phyloP scores from a whole-genome alignment of 2,113 vertebrate species.

The Rhinolophus ferrumequinum region DNA sequence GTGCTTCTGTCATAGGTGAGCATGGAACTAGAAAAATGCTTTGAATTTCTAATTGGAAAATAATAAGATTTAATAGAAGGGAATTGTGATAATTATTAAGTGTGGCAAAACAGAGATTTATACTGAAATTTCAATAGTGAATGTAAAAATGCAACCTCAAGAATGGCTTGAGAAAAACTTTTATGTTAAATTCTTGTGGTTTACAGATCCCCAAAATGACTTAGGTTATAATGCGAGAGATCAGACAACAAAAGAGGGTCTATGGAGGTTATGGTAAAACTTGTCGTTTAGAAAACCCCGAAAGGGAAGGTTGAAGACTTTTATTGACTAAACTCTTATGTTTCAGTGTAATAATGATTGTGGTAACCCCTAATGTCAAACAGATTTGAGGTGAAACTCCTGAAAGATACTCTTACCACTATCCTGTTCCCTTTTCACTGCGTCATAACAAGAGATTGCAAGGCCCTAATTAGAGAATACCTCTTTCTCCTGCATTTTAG shows the following conservation, averaged over 20 bases:
- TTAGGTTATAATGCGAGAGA: not conserved
- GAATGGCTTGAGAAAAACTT: not conserved
- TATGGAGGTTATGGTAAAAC: not conserved
- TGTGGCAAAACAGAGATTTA: not conserved
- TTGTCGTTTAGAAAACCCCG: not conserved
- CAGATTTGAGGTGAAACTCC: not conserved
- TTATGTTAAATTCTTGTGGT: not conserved
- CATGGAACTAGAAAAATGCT: constrained; percentile 78
- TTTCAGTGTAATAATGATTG: not conserved
- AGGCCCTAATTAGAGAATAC: not conserved
- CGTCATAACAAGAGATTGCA: not conserved
- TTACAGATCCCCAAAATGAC: not conserved
- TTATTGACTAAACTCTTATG: not conserved
- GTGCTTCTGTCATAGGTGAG: constrained; percentile 63
- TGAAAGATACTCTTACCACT: not conserved
- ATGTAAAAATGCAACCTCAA: not conserved
- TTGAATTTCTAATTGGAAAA: constrained; percentile 81
- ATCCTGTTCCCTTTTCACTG: rapidly evolving
- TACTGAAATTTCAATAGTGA: not conserved
- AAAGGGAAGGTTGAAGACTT: not conserved
- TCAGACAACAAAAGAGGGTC: not conserved
- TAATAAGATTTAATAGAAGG: constrained; percentile 69
- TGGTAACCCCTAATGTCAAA: not conserved
- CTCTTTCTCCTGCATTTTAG: not conserved
- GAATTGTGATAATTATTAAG: constrained; percentile 58